Conservation (phyloP, 2,797 vertebrate genomes). For the Sarcoramphus papa region DNA sequence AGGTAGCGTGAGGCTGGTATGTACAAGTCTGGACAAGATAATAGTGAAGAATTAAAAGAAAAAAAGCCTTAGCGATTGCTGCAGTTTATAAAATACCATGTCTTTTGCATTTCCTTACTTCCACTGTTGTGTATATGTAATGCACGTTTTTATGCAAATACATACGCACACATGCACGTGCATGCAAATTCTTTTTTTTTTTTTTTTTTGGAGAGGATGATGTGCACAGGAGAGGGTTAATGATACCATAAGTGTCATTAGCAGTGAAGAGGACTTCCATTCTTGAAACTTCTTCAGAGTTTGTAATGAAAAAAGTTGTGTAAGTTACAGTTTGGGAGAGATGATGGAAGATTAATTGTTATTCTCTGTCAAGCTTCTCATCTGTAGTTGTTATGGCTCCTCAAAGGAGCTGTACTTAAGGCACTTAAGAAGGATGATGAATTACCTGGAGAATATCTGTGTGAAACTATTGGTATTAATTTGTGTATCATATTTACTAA, state of each 20-base stretch:
- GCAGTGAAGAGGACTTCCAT: background rate
- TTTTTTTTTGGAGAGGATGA: background rate
- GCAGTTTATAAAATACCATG: accelerated
- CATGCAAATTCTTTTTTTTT: background rate
- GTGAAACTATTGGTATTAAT: background rate
- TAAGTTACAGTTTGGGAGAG: background rate
- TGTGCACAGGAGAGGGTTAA: background rate
- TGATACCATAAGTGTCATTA: background rate
- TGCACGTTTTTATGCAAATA: background rate
- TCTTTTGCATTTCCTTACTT: background rate
- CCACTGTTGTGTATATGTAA: accelerated
- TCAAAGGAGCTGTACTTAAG: background rate
- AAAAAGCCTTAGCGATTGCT: background rate
- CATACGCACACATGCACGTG: accelerated
- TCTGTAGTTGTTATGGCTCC: background rate
- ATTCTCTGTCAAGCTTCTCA: background rate
- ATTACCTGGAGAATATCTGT: background rate
- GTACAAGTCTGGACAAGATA: background rate
- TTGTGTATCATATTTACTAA: background rate
- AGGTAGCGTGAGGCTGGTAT: background rate
- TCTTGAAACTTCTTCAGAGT: background rate
- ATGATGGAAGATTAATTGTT: background rate
- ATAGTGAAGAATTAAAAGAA: background rate
- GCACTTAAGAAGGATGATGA: too few species aligned
- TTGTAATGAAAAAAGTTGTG: background rate